Conservation (phyloP, 2,797 vertebrate species). For the Lindbergichthys nudifrons region DNA sequence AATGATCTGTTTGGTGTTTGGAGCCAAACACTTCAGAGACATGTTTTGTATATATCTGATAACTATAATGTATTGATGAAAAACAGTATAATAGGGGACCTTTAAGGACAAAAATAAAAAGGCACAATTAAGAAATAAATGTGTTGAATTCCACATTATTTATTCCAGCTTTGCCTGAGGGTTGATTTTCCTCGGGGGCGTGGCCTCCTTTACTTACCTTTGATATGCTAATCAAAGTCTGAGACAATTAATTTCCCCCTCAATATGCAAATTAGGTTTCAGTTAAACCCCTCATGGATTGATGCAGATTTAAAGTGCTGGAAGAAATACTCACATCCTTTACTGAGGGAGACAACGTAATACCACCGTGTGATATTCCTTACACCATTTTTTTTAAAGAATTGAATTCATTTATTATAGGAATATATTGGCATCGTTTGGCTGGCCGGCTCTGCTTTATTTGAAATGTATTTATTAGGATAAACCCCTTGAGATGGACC, state of each 20-base stretch:
- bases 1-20: no score
- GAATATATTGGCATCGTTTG: no score
- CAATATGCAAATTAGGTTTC: slow-evolving; percentile 21
- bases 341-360: not conserved
- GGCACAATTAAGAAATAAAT: not conserved
- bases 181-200: not conserved
- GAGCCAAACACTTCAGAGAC: no score
- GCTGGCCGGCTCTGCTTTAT: no score
- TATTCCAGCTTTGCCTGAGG: not conserved
- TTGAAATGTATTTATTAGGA: no score
- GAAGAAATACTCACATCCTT: not conserved
- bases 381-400: no score
- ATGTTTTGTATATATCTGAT: no score
- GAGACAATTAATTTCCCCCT: not conserved
- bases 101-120: not conserved
- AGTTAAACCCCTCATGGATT: not conserved
- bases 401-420: no score
- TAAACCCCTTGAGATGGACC: no score
- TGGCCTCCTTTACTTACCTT: slow-evolving; percentile 22
- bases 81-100: no score
- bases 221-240: slow-evolving; percentile 39
- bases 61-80: no score
- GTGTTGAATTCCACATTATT: not conserved
- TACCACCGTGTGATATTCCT: not conserved
- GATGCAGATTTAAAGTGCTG: not conserved